Conservation (phyloP, 2,113 vertebrate genomes). For the Entelurus aequoreus region DNA sequence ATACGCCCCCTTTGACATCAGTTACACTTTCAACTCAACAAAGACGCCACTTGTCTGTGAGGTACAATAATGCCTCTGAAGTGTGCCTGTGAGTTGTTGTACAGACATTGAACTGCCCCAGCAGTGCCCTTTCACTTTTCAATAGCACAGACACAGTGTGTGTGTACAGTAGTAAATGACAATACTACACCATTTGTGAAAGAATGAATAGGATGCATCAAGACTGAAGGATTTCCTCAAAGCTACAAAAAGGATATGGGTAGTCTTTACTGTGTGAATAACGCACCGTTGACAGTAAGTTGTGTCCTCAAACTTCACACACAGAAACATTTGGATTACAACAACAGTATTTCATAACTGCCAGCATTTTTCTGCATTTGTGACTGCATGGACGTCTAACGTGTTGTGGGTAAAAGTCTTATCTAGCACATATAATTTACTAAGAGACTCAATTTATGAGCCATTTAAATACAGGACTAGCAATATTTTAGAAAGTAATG, state of each 20-base stretch:
- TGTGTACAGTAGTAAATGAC: conserved; percentile 23
- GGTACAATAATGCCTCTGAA: conserved; percentile 38
- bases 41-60: conserved; percentile 50
- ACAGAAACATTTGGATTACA: conserved; percentile 17
- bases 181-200: conserved; percentile 17
- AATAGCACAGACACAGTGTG: conserved; percentile 15
- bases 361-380: conserved; percentile 33
- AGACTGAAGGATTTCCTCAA: conserved; percentile 45
- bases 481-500: not conserved
- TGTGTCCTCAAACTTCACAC: conserved; percentile 8
- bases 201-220: conserved; percentile 31
- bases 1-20: conserved; percentile 21
- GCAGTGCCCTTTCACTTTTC: conserved; percentile 22
- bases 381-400: conserved; percentile 36
- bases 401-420: conserved; percentile 4
- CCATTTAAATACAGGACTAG: conserved; percentile 15
- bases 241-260: conserved; percentile 38
- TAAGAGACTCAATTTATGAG: conserved; percentile 27
- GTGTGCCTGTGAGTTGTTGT: conserved; percentile 11
- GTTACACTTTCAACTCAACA: conserved; percentile 33
- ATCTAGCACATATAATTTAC: conserved; percentile 14
- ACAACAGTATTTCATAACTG: conserved; percentile 15
- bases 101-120: conserved; percentile 25
- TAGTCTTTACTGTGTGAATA: conserved; percentile 36
- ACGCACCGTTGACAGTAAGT: conserved; percentile 29